Conservation (phyloP, 1,140 invertebrate species). For the Melipona quadrifasciata region DNA sequence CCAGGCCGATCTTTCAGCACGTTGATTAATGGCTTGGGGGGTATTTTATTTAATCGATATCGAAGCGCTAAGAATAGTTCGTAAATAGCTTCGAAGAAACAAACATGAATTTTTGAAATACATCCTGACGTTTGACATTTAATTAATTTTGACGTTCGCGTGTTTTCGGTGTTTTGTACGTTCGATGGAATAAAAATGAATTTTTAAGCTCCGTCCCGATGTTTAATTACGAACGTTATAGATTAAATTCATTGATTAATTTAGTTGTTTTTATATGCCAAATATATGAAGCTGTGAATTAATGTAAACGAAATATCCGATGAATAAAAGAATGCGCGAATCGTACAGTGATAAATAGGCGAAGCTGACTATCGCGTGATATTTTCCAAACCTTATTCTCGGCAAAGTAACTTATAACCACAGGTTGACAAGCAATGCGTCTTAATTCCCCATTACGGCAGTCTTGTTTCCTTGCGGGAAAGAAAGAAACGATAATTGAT, state of each 20-base stretch:
- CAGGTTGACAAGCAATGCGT: background rate
- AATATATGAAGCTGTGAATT: too few species aligned
- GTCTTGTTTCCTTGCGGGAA: background rate
- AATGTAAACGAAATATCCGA: background rate
- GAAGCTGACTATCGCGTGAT: background rate
- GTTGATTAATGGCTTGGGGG: background rate
- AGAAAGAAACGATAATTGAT: background rate
- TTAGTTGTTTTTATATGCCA: background rate
- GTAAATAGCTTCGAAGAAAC: background rate
- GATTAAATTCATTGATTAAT: background rate
- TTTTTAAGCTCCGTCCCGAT: background rate
- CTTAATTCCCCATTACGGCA: background rate
- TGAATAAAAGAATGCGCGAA: background rate
- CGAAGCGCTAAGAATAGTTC: background rate
- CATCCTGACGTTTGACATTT: background rate
- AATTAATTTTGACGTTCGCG: background rate
- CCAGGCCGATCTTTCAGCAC: too few species aligned
- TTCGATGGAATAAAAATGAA: background rate
- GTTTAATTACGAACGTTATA: background rate
- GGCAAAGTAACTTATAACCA: background rate
- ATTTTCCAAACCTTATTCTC: background rate
- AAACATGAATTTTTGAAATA: background rate
- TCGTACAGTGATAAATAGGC: background rate
- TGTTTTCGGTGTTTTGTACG: background rate
- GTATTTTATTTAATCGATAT: background rate